Conservation (phyloP, 2,888 invertebrate species). For the Tipula lateralis region DNA sequence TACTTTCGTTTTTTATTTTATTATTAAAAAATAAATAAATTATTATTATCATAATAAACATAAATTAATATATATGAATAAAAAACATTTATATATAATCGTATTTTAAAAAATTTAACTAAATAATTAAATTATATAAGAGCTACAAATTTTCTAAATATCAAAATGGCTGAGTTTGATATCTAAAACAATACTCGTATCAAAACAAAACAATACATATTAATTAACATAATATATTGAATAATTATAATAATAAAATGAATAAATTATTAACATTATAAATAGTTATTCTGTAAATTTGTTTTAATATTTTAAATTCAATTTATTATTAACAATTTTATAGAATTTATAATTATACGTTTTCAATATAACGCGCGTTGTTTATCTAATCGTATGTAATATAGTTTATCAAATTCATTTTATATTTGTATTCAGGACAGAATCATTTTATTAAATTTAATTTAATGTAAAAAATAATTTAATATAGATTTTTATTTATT, state of each 20-base stretch:
- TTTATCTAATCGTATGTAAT: not conserved
- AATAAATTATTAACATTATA: not conserved
- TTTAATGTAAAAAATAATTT: not conserved
- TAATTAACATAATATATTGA: not conserved
- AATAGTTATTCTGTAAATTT: not conserved
- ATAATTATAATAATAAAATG: not conserved
- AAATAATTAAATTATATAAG: not conserved
- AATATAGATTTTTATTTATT: not conserved
- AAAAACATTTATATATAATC: not conserved
- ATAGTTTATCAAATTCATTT: not conserved
- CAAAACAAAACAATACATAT: not conserved
- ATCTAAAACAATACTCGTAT: not conserved
- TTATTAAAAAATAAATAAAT: conserved; percentile 26
- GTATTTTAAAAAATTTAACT: not conserved
- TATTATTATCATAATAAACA: not conserved
- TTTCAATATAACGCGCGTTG: not conserved
- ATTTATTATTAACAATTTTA: not conserved
- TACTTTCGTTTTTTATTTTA: conserved; percentile 12
- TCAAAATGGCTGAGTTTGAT: conserved; percentile 28
- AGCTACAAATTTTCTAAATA: not conserved
- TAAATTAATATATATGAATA: not conserved
- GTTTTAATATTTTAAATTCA: not conserved
- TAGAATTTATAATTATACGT: not conserved
- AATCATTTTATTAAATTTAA: not conserved
- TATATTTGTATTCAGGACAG: not conserved